Evolutionary conservation across 2,888 invertebrate genomes (phyloP).

Genomic region (Neoitamus cyanurus): DNA sequence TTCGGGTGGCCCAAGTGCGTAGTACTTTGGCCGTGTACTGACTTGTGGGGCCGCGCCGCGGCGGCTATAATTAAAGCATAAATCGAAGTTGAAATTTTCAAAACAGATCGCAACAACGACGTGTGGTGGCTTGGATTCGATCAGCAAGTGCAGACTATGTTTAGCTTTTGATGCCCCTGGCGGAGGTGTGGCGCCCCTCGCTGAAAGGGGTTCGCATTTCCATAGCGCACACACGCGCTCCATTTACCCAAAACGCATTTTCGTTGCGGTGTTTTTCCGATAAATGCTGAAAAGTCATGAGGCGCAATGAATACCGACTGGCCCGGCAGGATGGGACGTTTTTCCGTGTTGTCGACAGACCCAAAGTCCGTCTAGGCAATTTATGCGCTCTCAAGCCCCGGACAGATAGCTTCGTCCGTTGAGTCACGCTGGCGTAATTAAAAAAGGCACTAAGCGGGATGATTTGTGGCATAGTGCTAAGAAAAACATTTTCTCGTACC

Average conservation of each 20-base stretch:
- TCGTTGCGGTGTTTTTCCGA: neutral
- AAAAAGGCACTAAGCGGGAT: neutral
- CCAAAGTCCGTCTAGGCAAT: neutral
- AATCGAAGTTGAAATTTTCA: neutral
- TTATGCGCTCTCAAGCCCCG: neutral
- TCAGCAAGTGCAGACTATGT: neutral
- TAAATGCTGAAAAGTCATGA: too few species aligned
- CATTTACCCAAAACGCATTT: neutral
- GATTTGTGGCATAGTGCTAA: neutral
- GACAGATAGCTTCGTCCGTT: neutral
- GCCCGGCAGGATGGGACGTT: neutral
- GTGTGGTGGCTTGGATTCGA: neutral
- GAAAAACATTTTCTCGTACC: neutral
- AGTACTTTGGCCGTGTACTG: neutral
- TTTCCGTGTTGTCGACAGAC: neutral
- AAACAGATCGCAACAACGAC: neutral
- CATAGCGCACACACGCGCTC: too few species aligned
- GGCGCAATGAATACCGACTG: too few species aligned
- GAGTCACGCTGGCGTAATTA: neutral
- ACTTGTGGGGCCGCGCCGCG: too few species aligned
- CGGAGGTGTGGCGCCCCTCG: neutral
- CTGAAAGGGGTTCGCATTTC: neutral
- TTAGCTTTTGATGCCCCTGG: neutral
- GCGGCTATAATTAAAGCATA: neutral
- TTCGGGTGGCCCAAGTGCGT: neutral